Percentiles rank a stretch among this genome's conserved stretches.
These are phyloP conservation scores for Loxodonta africana DNA, from an alignment of 2,113 vertebrate species.

Conservation along the genomic window DNA sequence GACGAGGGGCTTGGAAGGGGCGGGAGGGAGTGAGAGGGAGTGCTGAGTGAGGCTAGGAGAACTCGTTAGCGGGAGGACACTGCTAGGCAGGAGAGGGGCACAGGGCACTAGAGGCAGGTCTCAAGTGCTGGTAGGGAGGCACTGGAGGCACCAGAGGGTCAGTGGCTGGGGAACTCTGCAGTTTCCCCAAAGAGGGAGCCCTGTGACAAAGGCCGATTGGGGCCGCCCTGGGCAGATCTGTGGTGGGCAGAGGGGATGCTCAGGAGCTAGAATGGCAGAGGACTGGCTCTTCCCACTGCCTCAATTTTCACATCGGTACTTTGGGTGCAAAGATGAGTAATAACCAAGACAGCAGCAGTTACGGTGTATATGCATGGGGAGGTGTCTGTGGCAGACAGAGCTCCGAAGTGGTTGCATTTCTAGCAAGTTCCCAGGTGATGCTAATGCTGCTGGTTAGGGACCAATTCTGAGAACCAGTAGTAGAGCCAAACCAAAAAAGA, in stretches of 20 bases:
- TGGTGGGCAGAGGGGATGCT: neutral
- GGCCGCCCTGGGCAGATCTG: too few relatives aligned
- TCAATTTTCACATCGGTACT: neutral
- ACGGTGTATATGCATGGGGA: too few relatives aligned
- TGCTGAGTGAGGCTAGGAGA: neutral
- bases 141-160: neutral
- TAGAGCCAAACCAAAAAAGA: too few relatives aligned
- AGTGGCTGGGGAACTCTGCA: neutral
- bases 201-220: neutral
- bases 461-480: too few relatives aligned
- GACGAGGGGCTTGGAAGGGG: fast-evolving
- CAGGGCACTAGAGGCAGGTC: too few relatives aligned
- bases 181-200: neutral
- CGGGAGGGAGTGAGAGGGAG: neutral
- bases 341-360: neutral
- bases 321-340: neutral
- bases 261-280: fast-evolving
- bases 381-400: too few relatives aligned
- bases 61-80: neutral
- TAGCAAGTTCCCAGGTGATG: too few relatives aligned
- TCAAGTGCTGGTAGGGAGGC: neutral
- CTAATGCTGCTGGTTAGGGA: too few relatives aligned
- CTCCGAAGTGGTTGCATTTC: too few relatives aligned
- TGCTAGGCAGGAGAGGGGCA: neutral
- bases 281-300: neutral